Conservation (phyloP, 1,140 invertebrate species). For the Zaprionus davidi region DNA sequence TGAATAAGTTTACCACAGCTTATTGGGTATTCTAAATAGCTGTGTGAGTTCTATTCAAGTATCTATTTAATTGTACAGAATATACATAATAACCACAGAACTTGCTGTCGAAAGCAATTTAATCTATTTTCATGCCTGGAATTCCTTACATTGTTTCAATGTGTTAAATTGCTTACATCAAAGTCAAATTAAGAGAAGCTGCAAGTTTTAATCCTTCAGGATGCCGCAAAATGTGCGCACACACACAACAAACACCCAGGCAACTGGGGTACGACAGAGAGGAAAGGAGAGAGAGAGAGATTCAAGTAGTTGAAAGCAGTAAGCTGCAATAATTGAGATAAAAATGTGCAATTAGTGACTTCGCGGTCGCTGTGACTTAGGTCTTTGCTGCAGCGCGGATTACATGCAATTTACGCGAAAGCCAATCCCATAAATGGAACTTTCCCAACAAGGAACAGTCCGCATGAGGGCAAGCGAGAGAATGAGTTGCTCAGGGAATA, state of each 20-base stretch:
- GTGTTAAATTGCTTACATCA: slow-evolving; percentile 23
- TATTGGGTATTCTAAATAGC: not conserved
- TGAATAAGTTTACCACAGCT: not conserved
- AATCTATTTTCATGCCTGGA: not conserved
- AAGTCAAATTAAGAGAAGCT: slow-evolving; percentile 44
- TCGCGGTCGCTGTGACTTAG: slow-evolving; percentile 52
- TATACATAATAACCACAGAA: not conserved
- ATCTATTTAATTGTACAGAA: not conserved
- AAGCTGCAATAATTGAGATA: slow-evolving; percentile 78
- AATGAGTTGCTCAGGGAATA: slow-evolving; percentile 2
- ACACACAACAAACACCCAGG: slow-evolving; percentile 9
- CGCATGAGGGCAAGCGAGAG: not conserved
- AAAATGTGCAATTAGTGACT: slow-evolving; percentile 78
- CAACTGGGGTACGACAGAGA: not conserved
- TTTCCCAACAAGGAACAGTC: not conserved
- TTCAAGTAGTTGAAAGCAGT: slow-evolving; percentile 35
- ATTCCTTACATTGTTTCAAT: slow-evolving; percentile 10
- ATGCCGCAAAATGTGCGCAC: slow-evolving; percentile 26
- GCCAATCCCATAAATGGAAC: slow-evolving; percentile 36
- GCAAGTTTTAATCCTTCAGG: slow-evolving; percentile 34
- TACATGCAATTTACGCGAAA: slow-evolving; percentile 70
- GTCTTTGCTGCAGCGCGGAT: slow-evolving; percentile 52
- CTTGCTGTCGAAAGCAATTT: not conserved
- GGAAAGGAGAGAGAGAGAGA: slow-evolving; percentile 26
- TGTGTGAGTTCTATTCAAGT: not conserved